Percentiles rank a stretch among this genome's conserved stretches.
Conservation (phyloP, 2,797 vertebrate genomes). For the Menidia menidia region DNA sequence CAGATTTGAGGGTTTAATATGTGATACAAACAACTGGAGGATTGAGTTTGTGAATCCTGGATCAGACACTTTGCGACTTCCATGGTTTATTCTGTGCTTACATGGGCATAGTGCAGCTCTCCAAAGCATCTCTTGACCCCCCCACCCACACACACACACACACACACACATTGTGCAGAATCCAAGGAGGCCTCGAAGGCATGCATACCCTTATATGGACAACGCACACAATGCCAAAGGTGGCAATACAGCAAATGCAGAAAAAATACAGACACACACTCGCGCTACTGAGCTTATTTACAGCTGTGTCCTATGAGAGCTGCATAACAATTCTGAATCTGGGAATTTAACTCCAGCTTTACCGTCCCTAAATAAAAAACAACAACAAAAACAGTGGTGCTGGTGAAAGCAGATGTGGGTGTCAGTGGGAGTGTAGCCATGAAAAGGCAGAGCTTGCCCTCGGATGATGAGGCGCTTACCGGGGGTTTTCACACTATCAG, state of each 20-base stretch:
- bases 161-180: slow-evolving; percentile 41
- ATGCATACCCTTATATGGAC: slow-evolving; percentile 78
- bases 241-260: slow-evolving; percentile 61
- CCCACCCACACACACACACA: slow-evolving; percentile 30
- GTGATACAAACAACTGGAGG: not conserved
- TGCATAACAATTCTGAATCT: not conserved
- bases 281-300: not conserved
- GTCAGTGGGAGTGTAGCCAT: no score
- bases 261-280: not conserved
- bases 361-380: no score
- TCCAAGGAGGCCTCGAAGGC: slow-evolving; percentile 67
- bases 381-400: no score
- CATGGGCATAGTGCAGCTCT: slow-evolving; percentile 77
- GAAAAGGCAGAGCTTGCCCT: no score
- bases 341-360: no score
- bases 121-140: slow-evolving; percentile 58
- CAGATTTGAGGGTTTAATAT: not conserved
- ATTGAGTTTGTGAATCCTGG: slow-evolving; percentile 7
- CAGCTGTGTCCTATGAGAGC: not conserved
- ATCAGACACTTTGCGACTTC: slow-evolving; percentile 25
- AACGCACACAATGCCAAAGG: slow-evolving; percentile 61
- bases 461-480: no score
- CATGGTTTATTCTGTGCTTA: slow-evolving; percentile 72
- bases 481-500: no score
- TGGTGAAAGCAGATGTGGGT: no score